Base-by-base conservation (phyloP, 2,797 vertebrate species). In the Apodemus agrarius region DNA sequence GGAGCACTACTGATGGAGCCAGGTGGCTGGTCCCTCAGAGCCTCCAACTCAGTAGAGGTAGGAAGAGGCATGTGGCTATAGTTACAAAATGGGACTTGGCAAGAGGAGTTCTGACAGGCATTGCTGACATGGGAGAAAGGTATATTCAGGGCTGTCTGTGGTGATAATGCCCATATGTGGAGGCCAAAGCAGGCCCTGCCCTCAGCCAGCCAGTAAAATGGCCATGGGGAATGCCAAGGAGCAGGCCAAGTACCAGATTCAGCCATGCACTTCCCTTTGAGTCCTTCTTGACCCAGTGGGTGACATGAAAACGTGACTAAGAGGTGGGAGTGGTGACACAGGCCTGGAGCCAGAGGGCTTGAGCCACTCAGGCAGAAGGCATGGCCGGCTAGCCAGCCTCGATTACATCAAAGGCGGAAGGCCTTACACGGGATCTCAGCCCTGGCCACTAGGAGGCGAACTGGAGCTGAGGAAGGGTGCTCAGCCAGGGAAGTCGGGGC, bases 281-380 rank as follows among this genome's bases (percentile, higher is more conserved):
- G 54, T n/a, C 57, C 74, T 65, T 52, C 65, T 40, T n/a, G 21
- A 63, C 49, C 54, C 16, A 29, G 46, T 1, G 1, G 16, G 37
- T n/a, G 19, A 40, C 10, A 21, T 14, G 0, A 49, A 69, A 9
- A 6, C 13, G 29, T 21, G 19, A n/a, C 1, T 6, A 5, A 46
- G 21, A 21, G 49, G 3, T 16, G 19, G 65, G 63, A 12, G 22
- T 9, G 43, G 57, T 75, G n/a, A 17, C 3, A 1, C 63, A 34
- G 21, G 31, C 19, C 92, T 89, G 76, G 43, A 26, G n/a, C 37
- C 26, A 7, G n/a, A 75, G 54, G 6, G 14, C 34, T 94, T 37
- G 3, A 1, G 43, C 82, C 34, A 13, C 2, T 54, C 43, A 52
- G 37, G 26, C 85, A 13, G 43, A 46, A 52, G 76, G 43, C 67